Evolutionary conservation across 2,797 vertebrate genomes (phyloP).

Genomic region (Anableps anableps): DNA sequence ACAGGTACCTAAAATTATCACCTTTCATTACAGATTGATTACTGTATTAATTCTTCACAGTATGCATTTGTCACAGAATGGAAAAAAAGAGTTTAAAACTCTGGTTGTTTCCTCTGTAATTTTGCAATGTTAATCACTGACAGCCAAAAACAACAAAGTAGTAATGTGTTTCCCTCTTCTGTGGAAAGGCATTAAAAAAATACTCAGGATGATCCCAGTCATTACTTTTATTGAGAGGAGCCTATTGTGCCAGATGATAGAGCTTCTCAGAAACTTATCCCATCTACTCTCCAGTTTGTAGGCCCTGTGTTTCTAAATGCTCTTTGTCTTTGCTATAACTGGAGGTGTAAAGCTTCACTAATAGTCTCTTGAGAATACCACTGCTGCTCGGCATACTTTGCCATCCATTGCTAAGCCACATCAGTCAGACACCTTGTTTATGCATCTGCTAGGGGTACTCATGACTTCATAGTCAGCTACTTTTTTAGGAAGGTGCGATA

Average conservation of each 20-base stretch:
- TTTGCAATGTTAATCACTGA: background rate
- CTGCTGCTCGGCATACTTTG: conserved; percentile 61
- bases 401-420: conserved; percentile 64
- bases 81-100: background rate
- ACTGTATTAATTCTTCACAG: background rate
- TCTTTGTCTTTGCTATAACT: conserved; percentile 64
- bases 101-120: background rate
- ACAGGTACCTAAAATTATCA: background rate
- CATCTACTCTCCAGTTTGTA: conserved; percentile 20
- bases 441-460: conserved; percentile 67
- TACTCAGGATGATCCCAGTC: background rate
- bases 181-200: conserved; percentile 1
- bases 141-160: background rate
- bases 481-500: conserved; percentile 54
- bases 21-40: background rate
- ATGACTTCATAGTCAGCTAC: conserved; percentile 44
- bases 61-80: background rate
- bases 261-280: conserved; percentile 15
- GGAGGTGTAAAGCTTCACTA: conserved; percentile 75
- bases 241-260: conserved; percentile 11
- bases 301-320: conserved; percentile 46
- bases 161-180: background rate
- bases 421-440: conserved; percentile 78
- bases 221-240: conserved; percentile 22
- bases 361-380: conserved; percentile 68